Evolutionary conservation across 2,797 vertebrate genomes (phyloP).

Genomic region (Anolis apletophallus): DNA sequence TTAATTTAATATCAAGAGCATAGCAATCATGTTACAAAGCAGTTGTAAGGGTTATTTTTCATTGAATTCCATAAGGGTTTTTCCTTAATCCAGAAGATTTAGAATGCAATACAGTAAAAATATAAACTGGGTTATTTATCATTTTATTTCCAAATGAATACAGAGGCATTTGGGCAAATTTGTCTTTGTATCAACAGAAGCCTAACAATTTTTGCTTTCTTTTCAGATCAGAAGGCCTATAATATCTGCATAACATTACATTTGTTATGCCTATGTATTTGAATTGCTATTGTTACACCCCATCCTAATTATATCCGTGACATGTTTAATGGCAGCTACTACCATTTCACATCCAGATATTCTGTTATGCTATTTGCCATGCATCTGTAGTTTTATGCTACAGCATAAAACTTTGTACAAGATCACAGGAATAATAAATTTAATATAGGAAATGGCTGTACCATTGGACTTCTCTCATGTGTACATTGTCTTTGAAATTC

Average conservation of each 20-base stretch:
- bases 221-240: background rate
- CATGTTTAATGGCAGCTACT: background rate
- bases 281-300: background rate
- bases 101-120: slow-evolving; percentile 26
- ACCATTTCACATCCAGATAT: too few species aligned
- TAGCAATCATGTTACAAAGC: slow-evolving; percentile 22
- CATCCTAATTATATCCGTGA: background rate
- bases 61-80: background rate
- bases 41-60: slow-evolving; percentile 21
- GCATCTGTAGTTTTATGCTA: background rate
- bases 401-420: background rate
- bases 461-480: background rate
- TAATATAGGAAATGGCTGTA: background rate
- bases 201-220: background rate
- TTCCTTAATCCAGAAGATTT: background rate
- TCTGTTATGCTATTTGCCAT: background rate
- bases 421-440: background rate
- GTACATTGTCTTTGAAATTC: background rate
- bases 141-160: background rate
- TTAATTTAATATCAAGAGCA: background rate
- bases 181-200: background rate
- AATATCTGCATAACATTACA: background rate
- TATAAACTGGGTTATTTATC: slow-evolving; percentile 12
- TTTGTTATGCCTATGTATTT: background rate
- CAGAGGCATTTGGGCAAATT: background rate